These are phyloP conservation scores for Ophiodon elongatus DNA, from an alignment of 2,113 vertebrate species.

Conservation along the genomic window DNA sequence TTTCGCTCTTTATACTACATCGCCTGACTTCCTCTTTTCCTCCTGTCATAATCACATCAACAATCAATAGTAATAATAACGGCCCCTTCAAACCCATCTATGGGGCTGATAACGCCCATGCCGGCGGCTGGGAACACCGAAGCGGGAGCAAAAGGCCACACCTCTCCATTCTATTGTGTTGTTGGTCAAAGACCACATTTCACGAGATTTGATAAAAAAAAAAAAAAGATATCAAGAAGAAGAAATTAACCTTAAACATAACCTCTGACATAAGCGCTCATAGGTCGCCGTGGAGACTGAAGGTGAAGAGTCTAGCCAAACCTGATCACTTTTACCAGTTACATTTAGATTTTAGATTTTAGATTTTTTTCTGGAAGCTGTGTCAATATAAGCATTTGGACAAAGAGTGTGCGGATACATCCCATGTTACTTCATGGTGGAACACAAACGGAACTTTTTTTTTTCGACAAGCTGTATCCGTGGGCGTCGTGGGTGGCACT, in stretches of 20 bases:
- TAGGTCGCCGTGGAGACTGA: neutral
- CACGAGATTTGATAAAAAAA: neutral
- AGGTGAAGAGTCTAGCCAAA: neutral
- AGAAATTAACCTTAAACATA: neutral
- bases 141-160: too few species aligned
- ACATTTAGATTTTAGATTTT: neutral
- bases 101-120: too few species aligned
- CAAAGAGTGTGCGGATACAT: neutral
- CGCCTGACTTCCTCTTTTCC: too few species aligned
- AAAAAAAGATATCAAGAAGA: neutral
- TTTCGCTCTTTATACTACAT: too few species aligned
- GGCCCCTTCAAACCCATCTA: too few species aligned
- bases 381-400: neutral
- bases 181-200: neutral
- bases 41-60: too few species aligned
- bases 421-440: neutral
- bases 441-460: neutral
- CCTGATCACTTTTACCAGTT: neutral
- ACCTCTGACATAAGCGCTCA: neutral
- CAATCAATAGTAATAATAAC: too few species aligned
- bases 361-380: neutral
- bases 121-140: too few species aligned
- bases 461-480: neutral
- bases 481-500: neutral
- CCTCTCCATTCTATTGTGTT: too few species aligned